These are phyloP conservation scores for Scatophagus argus DNA, from an alignment of 2,113 vertebrate genomes.

Conservation along the genomic window DNA sequence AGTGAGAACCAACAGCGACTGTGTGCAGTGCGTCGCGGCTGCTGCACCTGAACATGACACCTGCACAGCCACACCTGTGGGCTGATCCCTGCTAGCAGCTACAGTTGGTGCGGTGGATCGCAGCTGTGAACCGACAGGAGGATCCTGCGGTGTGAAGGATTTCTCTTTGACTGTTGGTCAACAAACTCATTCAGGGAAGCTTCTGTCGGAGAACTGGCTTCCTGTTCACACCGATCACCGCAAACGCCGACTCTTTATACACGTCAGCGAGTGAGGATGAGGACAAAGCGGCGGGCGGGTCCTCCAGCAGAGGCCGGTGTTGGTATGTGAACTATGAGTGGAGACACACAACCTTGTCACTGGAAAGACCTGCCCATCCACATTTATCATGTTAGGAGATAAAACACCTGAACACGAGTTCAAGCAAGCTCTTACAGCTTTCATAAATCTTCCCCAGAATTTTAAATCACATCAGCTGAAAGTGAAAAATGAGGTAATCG, in stretches of 20 bases:
- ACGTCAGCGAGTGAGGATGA: too few species aligned
- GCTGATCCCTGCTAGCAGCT: not conserved
- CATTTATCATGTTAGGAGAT: not conserved
- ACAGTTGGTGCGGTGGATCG: too few species aligned
- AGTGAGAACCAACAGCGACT: too few species aligned
- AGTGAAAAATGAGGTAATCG: not conserved
- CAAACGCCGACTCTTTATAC: too few species aligned
- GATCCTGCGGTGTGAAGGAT: not conserved
- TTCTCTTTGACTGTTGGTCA: too few species aligned
- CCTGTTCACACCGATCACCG: too few species aligned
- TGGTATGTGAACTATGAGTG: slow-evolving; percentile 35
- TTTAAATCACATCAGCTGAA: not conserved
- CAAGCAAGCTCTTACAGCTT: not conserved
- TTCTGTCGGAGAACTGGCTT: too few species aligned
- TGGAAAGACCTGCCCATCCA: slow-evolving; percentile 31
- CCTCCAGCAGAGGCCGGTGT: not conserved
- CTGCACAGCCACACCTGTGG: slow-evolving; percentile 1
- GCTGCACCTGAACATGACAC: not conserved
- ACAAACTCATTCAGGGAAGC: too few species aligned
- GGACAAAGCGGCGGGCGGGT: too few species aligned
- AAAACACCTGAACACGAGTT: too few species aligned
- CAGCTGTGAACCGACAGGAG: not conserved
- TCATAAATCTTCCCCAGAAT: too few species aligned
- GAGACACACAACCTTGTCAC: slow-evolving; percentile 5
- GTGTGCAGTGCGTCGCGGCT: not conserved